Evolutionary conservation across 2,113 vertebrate genomes (phyloP).

Genomic region (Macaca fascicularis): T2T-MFA8v1.1 NC_088386.1:101373001-101373500

Average conservation of each 20-base stretch:
- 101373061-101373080: too few relatives aligned
- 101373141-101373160: too few relatives aligned
- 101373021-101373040: too few relatives aligned
- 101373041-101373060: too few relatives aligned
- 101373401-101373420: background rate
- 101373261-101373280: background rate
- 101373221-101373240: background rate
- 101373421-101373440: background rate
- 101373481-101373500: too few relatives aligned
- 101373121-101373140: too few relatives aligned
- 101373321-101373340: background rate
- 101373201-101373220: background rate
- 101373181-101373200: too few relatives aligned
- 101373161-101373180: too few relatives aligned
- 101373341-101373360: background rate
- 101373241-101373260: background rate
- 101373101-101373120: too few relatives aligned
- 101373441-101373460: background rate
- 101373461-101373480: background rate
- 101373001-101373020: too few relatives aligned
- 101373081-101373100: too few relatives aligned
- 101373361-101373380: background rate
- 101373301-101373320: background rate
- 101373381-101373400: background rate
- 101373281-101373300: background rate